Conservation (phyloP, 2,888 invertebrate species). For the Tromatobia lineatoria region DNA sequence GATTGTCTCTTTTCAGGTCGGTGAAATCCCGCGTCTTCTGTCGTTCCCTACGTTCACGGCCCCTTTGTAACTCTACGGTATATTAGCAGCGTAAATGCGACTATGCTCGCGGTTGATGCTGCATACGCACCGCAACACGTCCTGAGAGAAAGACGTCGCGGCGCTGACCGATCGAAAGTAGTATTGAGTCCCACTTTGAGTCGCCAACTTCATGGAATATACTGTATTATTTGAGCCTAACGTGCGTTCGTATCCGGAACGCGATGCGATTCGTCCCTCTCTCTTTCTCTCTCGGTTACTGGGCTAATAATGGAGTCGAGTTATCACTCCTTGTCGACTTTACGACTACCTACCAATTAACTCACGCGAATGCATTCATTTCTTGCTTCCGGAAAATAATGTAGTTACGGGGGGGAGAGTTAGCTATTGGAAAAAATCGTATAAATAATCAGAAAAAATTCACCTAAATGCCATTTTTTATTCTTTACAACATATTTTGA, state of each 20-base stretch:
- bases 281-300: slow-evolving; percentile 28
- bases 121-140: slow-evolving; percentile 30
- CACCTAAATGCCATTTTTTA: no score
- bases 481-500: no score
- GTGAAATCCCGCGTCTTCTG: slow-evolving; percentile 78
- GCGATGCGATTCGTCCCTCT: neutral
- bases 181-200: slow-evolving; percentile 74
- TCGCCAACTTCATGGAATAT: slow-evolving; percentile 34
- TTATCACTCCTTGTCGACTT: slow-evolving; percentile 22
- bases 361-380: slow-evolving; percentile 49
- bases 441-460: no score
- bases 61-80: slow-evolving; percentile 52
- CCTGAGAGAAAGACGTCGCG: slow-evolving; percentile 17
- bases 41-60: slow-evolving; percentile 48
- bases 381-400: neutral
- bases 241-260: slow-evolving; percentile 36
- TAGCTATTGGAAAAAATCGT: no score
- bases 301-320: slow-evolving; percentile 21
- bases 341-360: slow-evolving; percentile 48
- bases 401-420: no score
- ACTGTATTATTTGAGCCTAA: slow-evolving; percentile 11
- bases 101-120: slow-evolving; percentile 39
- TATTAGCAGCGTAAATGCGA: slow-evolving; percentile 35
- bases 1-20: slow-evolving; percentile 80
- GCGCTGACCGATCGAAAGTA: slow-evolving; percentile 76